These are phyloP conservation scores for Diabrotica undecimpunctata DNA, from an alignment of 1,140 invertebrate genomes.

Conservation along the genomic window DNA sequence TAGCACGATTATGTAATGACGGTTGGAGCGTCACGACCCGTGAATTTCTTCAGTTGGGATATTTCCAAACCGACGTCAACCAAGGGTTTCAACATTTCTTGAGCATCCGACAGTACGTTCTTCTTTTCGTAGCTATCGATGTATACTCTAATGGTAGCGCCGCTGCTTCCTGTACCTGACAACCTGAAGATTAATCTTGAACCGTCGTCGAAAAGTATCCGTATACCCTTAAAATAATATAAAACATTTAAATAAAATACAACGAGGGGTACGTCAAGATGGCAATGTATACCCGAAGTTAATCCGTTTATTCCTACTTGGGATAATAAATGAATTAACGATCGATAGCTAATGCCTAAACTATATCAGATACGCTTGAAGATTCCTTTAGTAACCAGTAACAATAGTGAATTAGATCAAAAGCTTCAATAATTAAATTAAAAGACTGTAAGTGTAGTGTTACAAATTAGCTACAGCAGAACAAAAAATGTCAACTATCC, in stretches of 20 bases:
- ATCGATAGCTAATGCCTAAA: too few relatives aligned
- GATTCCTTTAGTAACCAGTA: too few relatives aligned
- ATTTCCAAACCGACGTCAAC: slow-evolving; percentile 85
- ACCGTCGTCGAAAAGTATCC: slow-evolving; percentile 90
- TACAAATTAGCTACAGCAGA: too few relatives aligned
- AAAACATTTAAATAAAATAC: slow-evolving; percentile 11
- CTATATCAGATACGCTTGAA: too few relatives aligned
- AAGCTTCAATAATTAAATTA: too few relatives aligned
- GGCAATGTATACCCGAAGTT: too few relatives aligned
- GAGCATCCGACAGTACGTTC: slow-evolving; percentile 70
- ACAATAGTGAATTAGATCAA: too few relatives aligned
- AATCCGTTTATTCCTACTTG: too few relatives aligned
- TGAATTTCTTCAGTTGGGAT: slow-evolving; percentile 79
- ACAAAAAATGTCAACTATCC: too few relatives aligned
- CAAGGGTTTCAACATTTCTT: slow-evolving; percentile 80
- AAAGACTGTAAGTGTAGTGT: too few relatives aligned
- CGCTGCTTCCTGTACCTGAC: slow-evolving; percentile 95
- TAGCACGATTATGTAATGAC: slow-evolving; percentile 85
- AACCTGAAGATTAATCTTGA: slow-evolving; percentile 90
- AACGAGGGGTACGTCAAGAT: background rate
- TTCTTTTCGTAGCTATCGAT: slow-evolving; percentile 84
- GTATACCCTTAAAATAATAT: slow-evolving; percentile 70
- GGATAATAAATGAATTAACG: too few relatives aligned
- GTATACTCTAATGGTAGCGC: slow-evolving; percentile 94
- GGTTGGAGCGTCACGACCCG: slow-evolving; percentile 84